phyloP scores from a whole-genome alignment of 92 coral and sea anemone genomes.

The Anthopleura xanthogrammica region DNA sequence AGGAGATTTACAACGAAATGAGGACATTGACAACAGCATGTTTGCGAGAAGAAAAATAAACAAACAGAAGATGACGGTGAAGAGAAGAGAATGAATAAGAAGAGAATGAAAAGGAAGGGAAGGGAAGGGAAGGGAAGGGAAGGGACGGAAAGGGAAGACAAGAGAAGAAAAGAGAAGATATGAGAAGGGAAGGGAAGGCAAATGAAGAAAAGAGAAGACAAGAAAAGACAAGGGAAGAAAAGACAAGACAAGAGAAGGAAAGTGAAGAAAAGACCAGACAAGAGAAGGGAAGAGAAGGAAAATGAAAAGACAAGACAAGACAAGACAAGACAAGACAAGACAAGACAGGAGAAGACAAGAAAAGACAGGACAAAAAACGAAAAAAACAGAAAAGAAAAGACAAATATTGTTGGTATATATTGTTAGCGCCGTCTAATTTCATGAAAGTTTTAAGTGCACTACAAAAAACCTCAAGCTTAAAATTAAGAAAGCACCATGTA shows the following conservation, averaged over 20 bases:
- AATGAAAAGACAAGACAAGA: background rate
- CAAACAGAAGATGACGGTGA: no score
- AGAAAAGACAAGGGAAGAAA: no score
- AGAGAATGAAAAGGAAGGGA: background rate
- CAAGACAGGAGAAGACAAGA: background rate
- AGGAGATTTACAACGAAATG: background rate
- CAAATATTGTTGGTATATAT: no score
- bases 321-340: background rate
- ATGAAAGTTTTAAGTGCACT: no score
- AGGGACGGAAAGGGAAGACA: no score
- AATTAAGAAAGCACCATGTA: no score
- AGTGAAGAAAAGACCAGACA: background rate
- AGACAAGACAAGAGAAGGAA: no score
- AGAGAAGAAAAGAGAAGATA: background rate
- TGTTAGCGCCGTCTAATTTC: no score
- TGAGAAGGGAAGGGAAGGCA: background rate
- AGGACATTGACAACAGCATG: background rate
- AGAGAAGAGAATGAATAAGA: background rate
- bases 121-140: no score
- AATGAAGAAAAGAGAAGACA: background rate
- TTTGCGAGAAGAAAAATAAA: no score
- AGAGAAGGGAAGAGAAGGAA: background rate
- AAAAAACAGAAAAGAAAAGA: no score
- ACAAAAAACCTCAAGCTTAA: no score
- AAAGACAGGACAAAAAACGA: background rate